These are phyloP conservation scores for Microtus oregoni DNA, from an alignment of 2,113 vertebrate genomes.

Conservation along the genomic window DNA sequence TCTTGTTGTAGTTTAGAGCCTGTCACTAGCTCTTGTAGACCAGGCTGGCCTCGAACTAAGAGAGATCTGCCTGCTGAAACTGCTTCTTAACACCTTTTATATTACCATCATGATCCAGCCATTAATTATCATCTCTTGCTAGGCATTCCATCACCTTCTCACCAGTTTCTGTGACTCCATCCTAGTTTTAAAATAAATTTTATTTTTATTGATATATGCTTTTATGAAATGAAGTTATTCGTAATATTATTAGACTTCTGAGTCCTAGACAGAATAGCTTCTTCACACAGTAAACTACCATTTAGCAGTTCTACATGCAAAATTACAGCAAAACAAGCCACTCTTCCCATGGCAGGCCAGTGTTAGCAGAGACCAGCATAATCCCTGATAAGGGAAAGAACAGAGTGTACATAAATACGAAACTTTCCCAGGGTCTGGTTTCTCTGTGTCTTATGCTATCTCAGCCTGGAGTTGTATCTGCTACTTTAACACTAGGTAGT, in stretches of 20 bases:
- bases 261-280: background rate
- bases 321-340: background rate
- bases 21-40: too few species aligned
- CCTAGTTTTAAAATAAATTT: background rate
- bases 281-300: background rate
- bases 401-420: background rate
- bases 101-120: background rate
- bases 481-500: conserved; percentile 3
- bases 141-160: background rate
- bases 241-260: background rate
- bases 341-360: background rate
- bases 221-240: background rate
- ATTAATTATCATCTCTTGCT: background rate
- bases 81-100: background rate
- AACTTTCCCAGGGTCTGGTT: background rate
- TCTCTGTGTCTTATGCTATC: background rate
- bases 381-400: conserved; percentile 13
- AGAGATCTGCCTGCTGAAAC: background rate
- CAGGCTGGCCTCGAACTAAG: too few species aligned
- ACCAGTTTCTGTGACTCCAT: background rate
- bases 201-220: background rate
- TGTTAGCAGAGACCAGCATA: background rate
- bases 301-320: background rate
- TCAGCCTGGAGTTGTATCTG: background rate
- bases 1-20: too few species aligned